Percentiles rank a stretch among this genome's conserved stretches.
Evolutionary conservation across 2,888 invertebrate species (phyloP).

Genomic region (Caenorhabditis panamensis): DNA sequence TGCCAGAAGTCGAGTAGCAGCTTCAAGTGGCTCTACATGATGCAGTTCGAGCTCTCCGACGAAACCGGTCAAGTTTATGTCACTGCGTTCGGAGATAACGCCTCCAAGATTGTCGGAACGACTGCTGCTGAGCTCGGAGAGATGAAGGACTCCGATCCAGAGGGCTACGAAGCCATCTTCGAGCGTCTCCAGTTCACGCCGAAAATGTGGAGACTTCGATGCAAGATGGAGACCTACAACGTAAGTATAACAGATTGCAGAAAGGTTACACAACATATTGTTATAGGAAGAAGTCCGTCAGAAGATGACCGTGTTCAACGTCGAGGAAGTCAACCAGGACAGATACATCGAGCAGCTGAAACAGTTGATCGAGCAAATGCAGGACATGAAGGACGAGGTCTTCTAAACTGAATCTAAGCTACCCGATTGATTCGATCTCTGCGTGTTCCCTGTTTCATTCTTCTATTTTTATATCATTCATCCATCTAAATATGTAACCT

Average conservation of each 20-base stretch:
- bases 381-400: slow-evolving; percentile 34
- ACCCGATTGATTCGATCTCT: slow-evolving; percentile 24
- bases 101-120: slow-evolving; percentile 87
- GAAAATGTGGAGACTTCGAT: slow-evolving; percentile 89
- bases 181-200: slow-evolving; percentile 88
- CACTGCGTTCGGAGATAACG: slow-evolving; percentile 90
- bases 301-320: slow-evolving; percentile 63
- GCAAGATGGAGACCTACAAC: slow-evolving; percentile 93
- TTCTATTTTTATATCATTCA: slow-evolving; percentile 1
- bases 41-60: slow-evolving; percentile 90
- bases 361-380: slow-evolving; percentile 46
- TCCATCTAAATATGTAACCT: slow-evolving; percentile 14
- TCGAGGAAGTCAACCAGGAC: slow-evolving; percentile 69
- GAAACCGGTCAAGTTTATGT: slow-evolving; percentile 92
- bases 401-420: not conserved
- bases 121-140: slow-evolving; percentile 89
- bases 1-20: slow-evolving; percentile 90
- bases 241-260: slow-evolving; percentile 81
- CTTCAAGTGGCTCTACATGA: slow-evolving; percentile 85
- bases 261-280: not conserved
- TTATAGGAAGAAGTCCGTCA: slow-evolving; percentile 74
- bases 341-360: slow-evolving; percentile 65
- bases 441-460: not conserved
- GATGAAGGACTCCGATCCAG: slow-evolving; percentile 79
- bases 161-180: slow-evolving; percentile 86